Evolutionary conservation across 2,797 vertebrate species (phyloP).

Genomic region (Dendrocincla tyrannina): DNA sequence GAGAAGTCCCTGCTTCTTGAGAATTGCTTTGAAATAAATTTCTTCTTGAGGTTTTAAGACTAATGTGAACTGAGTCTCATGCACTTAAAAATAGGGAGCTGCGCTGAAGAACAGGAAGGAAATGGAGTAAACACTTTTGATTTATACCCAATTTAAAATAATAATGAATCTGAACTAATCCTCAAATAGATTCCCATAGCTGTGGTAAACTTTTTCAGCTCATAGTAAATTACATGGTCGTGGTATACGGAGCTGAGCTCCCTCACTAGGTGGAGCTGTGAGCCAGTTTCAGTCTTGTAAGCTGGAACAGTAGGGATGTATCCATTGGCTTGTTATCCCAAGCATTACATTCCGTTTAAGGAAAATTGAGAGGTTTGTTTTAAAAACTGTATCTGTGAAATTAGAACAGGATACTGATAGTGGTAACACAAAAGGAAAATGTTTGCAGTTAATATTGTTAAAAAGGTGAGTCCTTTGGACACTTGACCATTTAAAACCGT

Average conservation of each 20-base stretch:
- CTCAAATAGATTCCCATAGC: rapidly evolving
- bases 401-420: neutral
- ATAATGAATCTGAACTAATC: neutral
- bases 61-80: neutral
- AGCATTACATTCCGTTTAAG: neutral
- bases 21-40: neutral
- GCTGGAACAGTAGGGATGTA: neutral
- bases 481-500: neutral
- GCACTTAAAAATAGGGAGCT: neutral
- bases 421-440: neutral
- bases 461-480: neutral
- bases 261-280: slow-evolving; percentile 67
- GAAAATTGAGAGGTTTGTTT: neutral
- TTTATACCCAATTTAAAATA: neutral
- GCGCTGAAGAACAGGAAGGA: neutral
- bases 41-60: neutral
- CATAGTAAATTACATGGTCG: rapidly evolving
- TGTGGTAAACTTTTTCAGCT: neutral
- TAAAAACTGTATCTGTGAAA: neutral
- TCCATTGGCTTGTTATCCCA: neutral
- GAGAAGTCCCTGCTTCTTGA: neutral
- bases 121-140: neutral
- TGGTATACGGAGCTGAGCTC: neutral
- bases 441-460: neutral
- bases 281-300: neutral